Evolutionary conservation across 92 coral and sea anemone species (phyloP).

Genomic region (Anthopleura xanthogrammica): DNA sequence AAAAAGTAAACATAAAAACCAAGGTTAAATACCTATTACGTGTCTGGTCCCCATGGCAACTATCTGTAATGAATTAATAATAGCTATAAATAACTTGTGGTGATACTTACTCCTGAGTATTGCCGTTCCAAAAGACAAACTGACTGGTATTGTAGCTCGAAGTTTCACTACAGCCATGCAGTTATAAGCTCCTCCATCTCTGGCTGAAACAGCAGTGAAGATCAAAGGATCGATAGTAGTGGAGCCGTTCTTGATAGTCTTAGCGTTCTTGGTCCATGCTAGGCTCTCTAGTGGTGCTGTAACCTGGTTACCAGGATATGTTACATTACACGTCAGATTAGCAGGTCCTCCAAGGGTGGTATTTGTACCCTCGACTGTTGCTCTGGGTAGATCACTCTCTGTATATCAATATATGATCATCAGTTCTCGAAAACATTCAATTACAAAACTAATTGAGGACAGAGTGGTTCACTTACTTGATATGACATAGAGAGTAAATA

Average conservation of each 20-base stretch:
- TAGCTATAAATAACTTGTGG: not conserved
- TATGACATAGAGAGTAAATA: not conserved
- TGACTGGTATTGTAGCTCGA: not conserved
- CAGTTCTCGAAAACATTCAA: no score
- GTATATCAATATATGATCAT: not conserved
- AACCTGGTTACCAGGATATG: not conserved
- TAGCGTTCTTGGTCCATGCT: slow-evolving; percentile 19
- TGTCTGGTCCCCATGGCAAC: not conserved
- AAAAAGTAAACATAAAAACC: no score
- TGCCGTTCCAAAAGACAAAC: not conserved
- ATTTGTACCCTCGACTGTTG: not conserved
- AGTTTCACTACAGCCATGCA: slow-evolving; percentile 13
- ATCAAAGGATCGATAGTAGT: slow-evolving; percentile 12
- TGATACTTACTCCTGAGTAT: slow-evolving; percentile 6
- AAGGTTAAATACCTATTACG: no score
- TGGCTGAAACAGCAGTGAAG: not conserved
- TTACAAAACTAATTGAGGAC: no score
- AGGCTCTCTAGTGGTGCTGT: not conserved
- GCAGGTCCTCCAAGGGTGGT: slow-evolving; percentile 6
- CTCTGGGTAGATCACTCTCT: slow-evolving; percentile 7
- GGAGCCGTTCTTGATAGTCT: slow-evolving; percentile 19
- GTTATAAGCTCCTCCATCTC: slow-evolving; percentile 5
- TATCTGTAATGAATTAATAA: not conserved
- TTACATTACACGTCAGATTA: slow-evolving; percentile 23
- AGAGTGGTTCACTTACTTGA: not conserved